Evolutionary conservation across 2,888 invertebrate genomes (phyloP), one percentile per base, ranked within the genome.

Genomic region (Hylaea fasciaria): DNA sequence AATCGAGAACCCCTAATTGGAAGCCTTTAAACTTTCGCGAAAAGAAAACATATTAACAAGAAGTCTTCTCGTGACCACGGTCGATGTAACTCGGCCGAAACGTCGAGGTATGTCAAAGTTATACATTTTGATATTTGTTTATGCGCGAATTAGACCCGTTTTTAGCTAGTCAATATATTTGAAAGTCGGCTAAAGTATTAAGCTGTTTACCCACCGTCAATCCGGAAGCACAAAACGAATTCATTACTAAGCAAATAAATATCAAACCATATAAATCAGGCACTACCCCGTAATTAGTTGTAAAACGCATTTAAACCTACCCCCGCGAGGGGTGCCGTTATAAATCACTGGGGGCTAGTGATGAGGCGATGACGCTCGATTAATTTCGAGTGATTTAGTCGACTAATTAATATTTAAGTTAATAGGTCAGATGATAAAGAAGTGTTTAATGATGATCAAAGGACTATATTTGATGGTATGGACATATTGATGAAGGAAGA

Each of bases 241-340:
- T 59, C 49, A 59, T 59, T 53, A 57, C 46, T 12, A 12, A 29
- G 17, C 53, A 57, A 70, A 75, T 76, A 76, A 74, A 76, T 74
- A 70, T 64, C 59, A 66, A 69, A 70, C 58, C 62, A 62, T 66
- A 72, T 76, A 72, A 76, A 73, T 76, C 69, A 72, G 55, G 0
- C 46, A 50, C 12, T 49, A 29, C 56, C 32, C 61, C 32, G 57
- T 71, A 76, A 74, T 72, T 76, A 74, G 65, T 71, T 69, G 70
- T 74, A 74, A 72, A 72, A 70, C 68, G 70, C 52, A 69, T 62
- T 72, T 60, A 68, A 70, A 65, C 65, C 62, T 71, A 66, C 58
- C 62, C 65, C 63, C 69, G 65, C 66, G 37, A 46, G 54, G 62
- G n/a, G 13, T 2, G 8, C 11, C 14, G 22, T 22, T 44, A 71